phyloP scores from a whole-genome alignment of 2,113 vertebrate genomes.

The Cathartes aura region DNA sequence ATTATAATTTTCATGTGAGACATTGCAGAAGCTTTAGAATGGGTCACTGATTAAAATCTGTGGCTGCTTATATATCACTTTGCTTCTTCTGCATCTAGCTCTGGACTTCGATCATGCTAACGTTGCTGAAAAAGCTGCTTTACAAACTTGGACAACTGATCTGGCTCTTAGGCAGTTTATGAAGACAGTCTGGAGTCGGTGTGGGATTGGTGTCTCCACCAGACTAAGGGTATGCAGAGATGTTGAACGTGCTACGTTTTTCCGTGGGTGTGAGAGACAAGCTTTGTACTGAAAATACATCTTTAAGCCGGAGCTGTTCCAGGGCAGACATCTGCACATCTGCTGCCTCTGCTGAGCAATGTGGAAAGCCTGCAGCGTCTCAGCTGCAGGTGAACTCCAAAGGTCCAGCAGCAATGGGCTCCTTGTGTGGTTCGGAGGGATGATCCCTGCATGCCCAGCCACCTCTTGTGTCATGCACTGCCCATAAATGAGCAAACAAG shows the following conservation, averaged over 20 bases:
- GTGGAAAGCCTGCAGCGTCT: background rate
- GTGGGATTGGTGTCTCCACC: background rate
- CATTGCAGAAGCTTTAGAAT: background rate
- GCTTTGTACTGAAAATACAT: background rate
- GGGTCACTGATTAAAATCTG: background rate
- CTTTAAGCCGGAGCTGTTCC: background rate
- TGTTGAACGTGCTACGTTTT: rapidly evolving
- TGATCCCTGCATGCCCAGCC: background rate
- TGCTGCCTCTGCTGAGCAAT: background rate
- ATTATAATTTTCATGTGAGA: background rate
- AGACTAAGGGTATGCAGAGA: background rate
- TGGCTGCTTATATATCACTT: background rate
- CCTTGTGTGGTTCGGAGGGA: background rate
- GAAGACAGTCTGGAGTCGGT: background rate
- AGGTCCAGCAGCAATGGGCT: background rate
- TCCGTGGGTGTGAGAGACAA: background rate
- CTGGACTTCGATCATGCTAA: background rate
- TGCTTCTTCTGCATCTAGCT: background rate
- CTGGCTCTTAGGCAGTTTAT: background rate
- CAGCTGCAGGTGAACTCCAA: background rate
- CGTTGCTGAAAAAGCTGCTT: background rate
- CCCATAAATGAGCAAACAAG: background rate
- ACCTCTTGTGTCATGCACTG: rapidly evolving
- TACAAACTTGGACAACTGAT: background rate
- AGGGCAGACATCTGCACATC: background rate